phyloP scores from a whole-genome alignment of 2,888 invertebrate species.

The Standfussiana lucernea region DNA sequence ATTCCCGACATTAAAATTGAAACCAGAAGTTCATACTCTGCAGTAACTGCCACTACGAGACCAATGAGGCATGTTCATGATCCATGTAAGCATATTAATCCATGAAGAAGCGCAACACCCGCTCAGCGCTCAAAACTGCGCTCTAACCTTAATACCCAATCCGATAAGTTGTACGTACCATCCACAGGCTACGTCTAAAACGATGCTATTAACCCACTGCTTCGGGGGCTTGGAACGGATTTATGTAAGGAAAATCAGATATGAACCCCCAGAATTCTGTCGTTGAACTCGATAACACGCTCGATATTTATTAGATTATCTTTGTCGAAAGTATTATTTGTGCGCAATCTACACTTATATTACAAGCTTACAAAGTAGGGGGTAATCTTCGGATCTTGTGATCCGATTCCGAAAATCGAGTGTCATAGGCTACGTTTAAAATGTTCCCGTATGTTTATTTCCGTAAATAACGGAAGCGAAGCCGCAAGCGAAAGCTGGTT shows the following conservation, averaged over 20 bases:
- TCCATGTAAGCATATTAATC: not conserved
- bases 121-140: not conserved
- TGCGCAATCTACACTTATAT: too few relatives aligned
- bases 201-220: not conserved
- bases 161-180: not conserved
- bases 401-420: too few relatives aligned
- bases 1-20: not conserved
- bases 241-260: not conserved
- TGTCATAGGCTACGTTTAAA: too few relatives aligned
- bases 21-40: not conserved
- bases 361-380: too few relatives aligned
- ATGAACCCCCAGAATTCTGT: not conserved
- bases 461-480: too few relatives aligned
- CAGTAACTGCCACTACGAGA: not conserved
- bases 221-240: not conserved
- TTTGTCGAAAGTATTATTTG: not conserved
- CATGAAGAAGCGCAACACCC: not conserved
- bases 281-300: not conserved
- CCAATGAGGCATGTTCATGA: not conserved
- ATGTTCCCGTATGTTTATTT: too few relatives aligned
- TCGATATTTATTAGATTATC: not conserved
- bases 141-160: not conserved
- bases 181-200: not conserved
- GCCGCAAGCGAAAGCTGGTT: too few relatives aligned
- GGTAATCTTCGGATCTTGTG: too few relatives aligned